phyloP scores from a whole-genome alignment of 2,113 vertebrate species.

The Procavia capensis region DNA sequence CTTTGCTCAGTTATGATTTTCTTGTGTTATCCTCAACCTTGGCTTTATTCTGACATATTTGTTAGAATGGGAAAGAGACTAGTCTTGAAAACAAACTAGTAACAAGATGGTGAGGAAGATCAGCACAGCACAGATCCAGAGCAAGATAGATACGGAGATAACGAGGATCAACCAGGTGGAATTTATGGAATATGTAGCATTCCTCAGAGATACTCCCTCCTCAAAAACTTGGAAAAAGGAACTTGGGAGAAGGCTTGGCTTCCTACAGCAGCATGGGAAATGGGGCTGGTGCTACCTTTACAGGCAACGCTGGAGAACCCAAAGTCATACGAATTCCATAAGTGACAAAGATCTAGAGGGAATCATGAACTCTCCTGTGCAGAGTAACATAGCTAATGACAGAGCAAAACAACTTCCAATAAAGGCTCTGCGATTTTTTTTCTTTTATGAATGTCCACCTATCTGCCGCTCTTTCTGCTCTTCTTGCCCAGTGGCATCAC shows the following conservation, averaged over 20 bases:
- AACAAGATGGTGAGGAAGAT: neutral
- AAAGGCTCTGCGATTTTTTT: neutral
- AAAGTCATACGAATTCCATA: neutral
- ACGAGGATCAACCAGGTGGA: neutral
- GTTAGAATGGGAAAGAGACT: slow-evolving; percentile 6
- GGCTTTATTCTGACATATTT: neutral
- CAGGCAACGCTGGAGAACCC: neutral
- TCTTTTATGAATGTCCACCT: no score
- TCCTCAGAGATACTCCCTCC: neutral
- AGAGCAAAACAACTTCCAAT: neutral
- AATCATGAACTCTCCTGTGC: neutral
- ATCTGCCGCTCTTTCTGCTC: no score
- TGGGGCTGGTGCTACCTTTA: neutral
- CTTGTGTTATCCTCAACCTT: slow-evolving; percentile 32
- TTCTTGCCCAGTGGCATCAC: no score
- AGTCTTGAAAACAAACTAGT: neutral
- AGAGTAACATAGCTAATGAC: neutral
- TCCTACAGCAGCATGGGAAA: neutral
- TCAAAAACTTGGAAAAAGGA: neutral
- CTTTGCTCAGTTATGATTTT: neutral
- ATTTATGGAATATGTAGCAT: neutral
- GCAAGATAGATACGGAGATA: neutral
- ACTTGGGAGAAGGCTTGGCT: neutral
- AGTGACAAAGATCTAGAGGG: neutral
- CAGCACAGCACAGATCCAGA: neutral